Conservation (phyloP, 2,113 vertebrate species). For the Proteles cristata region DNA sequence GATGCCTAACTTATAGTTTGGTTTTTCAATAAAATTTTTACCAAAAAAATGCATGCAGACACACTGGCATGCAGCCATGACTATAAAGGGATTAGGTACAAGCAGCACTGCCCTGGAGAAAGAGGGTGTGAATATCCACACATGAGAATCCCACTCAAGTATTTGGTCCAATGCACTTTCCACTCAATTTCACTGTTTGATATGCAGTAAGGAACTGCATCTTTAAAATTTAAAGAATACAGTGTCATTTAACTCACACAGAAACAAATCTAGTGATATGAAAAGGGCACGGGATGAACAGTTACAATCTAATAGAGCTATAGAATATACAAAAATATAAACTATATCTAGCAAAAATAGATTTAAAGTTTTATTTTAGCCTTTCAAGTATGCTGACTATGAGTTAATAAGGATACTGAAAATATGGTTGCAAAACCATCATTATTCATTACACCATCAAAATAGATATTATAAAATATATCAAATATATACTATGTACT, state of each 20-base stretch:
- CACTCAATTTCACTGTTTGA: not conserved
- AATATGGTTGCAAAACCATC: constrained; percentile 16
- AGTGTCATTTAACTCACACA: not conserved
- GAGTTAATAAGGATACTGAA: constrained; percentile 62
- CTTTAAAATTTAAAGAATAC: not conserved
- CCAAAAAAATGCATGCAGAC: not conserved
- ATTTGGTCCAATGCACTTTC: not conserved
- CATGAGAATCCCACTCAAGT: not conserved
- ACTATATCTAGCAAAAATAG: not conserved
- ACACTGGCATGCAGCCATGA: not conserved
- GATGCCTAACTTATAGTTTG: not conserved
- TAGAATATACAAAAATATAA: not conserved
- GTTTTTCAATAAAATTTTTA: not conserved
- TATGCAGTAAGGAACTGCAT: not conserved
- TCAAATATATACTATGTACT: not conserved
- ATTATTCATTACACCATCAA: constrained; percentile 67
- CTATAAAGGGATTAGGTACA: not conserved
- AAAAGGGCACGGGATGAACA: not conserved
- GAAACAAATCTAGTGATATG: not conserved
- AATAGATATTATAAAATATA: constrained; percentile 44
- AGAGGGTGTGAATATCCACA: not conserved
- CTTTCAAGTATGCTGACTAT: constrained; percentile 19
- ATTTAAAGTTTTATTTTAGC: not conserved
- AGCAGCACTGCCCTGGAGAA: not conserved
- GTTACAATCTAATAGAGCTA: not conserved